Percentiles rank a stretch among this genome's conserved stretches.
These are phyloP conservation scores for Neolamprologus toae DNA, from an alignment of 2,113 vertebrate species.

Conservation along the genomic window DNA sequence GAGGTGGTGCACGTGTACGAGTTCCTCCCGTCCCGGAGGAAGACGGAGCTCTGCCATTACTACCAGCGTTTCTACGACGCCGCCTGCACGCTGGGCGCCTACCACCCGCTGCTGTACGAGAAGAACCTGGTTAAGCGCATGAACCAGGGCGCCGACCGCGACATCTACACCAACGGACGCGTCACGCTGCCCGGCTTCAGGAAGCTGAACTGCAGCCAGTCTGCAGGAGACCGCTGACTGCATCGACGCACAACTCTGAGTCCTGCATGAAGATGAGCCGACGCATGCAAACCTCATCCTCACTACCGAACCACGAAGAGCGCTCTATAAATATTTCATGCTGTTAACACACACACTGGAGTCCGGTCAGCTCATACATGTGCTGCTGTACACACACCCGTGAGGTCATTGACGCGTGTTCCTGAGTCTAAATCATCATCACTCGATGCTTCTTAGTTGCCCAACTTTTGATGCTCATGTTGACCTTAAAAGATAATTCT, in stretches of 20 bases:
- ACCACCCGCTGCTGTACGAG: slow-evolving; percentile 77
- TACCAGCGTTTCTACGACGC: slow-evolving; percentile 73
- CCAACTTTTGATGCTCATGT: background rate
- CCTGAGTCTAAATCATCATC: background rate
- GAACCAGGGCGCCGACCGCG: slow-evolving; percentile 66
- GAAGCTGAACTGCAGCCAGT: slow-evolving; percentile 59
- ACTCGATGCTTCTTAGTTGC: background rate
- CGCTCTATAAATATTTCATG: background rate
- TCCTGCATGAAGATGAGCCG: slow-evolving; percentile 20
- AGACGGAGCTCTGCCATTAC: slow-evolving; percentile 76
- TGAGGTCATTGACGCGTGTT: background rate
- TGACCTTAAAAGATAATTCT: background rate
- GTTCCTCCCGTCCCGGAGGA: slow-evolving; percentile 73
- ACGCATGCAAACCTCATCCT: slow-evolving; percentile 7
- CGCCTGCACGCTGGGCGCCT: slow-evolving; percentile 76
- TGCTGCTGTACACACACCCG: background rate
- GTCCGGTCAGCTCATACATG: background rate
- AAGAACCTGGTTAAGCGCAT: slow-evolving; percentile 77
- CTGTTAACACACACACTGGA: background rate
- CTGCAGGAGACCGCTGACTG: background rate
- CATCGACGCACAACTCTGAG: background rate
- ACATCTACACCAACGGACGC: slow-evolving; percentile 64
- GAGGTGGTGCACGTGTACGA: slow-evolving; percentile 75
- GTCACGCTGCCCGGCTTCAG: slow-evolving; percentile 70
- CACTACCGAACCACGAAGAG: background rate